Conservation (phyloP, 2,888 invertebrate genomes). For the Hedya salicella region DNA sequence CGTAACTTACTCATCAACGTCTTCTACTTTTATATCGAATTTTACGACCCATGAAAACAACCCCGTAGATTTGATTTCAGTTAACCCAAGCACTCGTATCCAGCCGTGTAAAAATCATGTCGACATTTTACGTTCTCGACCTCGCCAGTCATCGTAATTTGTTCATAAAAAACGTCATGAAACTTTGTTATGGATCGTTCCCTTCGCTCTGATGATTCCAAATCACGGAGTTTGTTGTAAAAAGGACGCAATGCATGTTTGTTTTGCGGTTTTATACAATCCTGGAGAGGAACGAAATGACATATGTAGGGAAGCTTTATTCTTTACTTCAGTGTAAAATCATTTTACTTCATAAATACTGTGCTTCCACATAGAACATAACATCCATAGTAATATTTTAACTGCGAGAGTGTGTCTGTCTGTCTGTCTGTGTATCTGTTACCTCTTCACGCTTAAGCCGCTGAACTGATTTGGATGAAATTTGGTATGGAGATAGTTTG, state of each 20-base stretch:
- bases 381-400: too few species aligned
- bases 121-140: constrained; percentile 22
- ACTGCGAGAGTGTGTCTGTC: too few species aligned
- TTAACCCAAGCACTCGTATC: constrained; percentile 21
- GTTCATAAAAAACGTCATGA: constrained; percentile 37
- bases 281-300: background rate
- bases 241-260: constrained; percentile 16
- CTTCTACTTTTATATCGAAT: constrained; percentile 10
- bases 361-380: too few species aligned
- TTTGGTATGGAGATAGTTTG: too few species aligned
- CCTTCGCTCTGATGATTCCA: constrained; percentile 19
- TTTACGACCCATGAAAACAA: constrained; percentile 18
- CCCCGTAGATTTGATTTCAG: constrained; percentile 24
- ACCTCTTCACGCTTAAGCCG: too few species aligned
- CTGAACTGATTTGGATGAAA: too few species aligned
- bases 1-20: background rate
- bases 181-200: constrained; percentile 34
- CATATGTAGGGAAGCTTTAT: too few species aligned
- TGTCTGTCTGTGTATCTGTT: too few species aligned
- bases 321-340: too few species aligned
- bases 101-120: constrained; percentile 27
- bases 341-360: too few species aligned
- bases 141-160: constrained; percentile 34
- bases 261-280: too few species aligned
- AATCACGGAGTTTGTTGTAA: constrained; percentile 26